Conservation (phyloP, 2,797 vertebrate species). For the Poeciliopsis infans region DNA sequence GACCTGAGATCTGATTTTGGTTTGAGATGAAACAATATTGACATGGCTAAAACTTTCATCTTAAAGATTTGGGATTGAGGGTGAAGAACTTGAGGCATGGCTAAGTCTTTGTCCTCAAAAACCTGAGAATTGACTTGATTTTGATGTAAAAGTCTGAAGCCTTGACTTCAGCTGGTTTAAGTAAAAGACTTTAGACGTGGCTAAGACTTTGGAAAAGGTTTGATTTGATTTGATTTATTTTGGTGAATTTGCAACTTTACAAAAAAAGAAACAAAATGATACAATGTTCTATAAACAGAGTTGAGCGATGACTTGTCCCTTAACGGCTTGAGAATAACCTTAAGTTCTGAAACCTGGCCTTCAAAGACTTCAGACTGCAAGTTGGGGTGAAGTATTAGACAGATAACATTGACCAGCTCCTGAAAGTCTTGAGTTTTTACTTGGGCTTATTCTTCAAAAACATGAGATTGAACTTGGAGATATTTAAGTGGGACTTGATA, state of each 20-base stretch:
- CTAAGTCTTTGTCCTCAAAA: background rate
- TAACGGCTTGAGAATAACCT: background rate
- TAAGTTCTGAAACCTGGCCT: background rate
- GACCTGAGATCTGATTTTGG: background rate
- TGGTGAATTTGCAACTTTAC: too few relatives aligned
- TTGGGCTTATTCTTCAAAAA: background rate
- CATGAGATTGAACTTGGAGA: background rate
- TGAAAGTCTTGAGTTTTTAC: background rate
- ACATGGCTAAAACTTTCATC: background rate
- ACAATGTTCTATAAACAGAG: background rate
- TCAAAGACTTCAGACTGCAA: background rate
- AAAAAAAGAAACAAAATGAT: too few relatives aligned
- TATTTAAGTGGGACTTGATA: background rate
- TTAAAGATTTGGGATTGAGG: background rate
- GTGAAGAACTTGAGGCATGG: background rate
- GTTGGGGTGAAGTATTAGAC: background rate
- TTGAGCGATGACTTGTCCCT: background rate
- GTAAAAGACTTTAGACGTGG: background rate
- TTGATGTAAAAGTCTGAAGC: background rate
- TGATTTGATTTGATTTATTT: too few relatives aligned
- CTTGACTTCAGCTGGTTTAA: background rate
- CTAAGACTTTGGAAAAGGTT: background rate
- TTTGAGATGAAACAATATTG: background rate
- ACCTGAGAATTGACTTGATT: background rate
- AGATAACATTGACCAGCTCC: background rate